Percentiles rank a stretch among this genome's conserved stretches.
These are phyloP conservation scores for Branchinecta lindahli DNA, from an alignment of 1,140 invertebrate species.

Conservation along the genomic window DNA sequence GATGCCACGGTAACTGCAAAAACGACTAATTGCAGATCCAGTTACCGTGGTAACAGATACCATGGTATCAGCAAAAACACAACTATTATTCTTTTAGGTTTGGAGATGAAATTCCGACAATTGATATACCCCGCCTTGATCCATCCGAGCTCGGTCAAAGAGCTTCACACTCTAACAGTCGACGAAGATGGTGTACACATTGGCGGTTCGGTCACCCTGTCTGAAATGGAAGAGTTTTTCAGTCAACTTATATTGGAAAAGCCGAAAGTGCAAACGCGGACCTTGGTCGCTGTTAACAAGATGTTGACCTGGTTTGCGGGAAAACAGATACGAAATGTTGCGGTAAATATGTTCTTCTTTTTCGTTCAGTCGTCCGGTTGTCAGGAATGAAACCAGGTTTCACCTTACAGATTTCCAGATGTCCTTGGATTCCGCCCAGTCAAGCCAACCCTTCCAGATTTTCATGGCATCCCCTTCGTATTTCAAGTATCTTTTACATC, in stretches of 20 bases:
- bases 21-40: too few species aligned
- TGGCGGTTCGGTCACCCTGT: conserved; percentile 62
- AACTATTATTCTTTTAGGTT: conserved; percentile 36
- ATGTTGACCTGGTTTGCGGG: conserved; percentile 92
- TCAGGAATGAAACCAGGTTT: too few species aligned
- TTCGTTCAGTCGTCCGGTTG: conserved; percentile 18
- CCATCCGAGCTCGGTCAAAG: conserved; percentile 50
- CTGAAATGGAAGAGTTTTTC: conserved; percentile 48
- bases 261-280: conserved; percentile 42
- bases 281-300: conserved; percentile 53
- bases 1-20: too few species aligned
- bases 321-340: conserved; percentile 74
- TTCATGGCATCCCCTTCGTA: too few species aligned
- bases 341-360: conserved; percentile 36
- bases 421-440: too few species aligned
- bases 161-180: conserved; percentile 43
- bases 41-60: too few species aligned
- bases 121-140: conserved; percentile 64
- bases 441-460: too few species aligned
- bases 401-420: too few species aligned
- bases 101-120: conserved; percentile 82
- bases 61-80: too few species aligned
- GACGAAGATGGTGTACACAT: conserved; percentile 44
- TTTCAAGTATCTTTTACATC: too few species aligned
- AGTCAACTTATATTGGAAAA: conserved; percentile 39